Percentiles rank a stretch among this genome's conserved stretches.
phyloP scores from a whole-genome alignment of 1,140 invertebrate species.

The Brachionus sp. region DNA sequence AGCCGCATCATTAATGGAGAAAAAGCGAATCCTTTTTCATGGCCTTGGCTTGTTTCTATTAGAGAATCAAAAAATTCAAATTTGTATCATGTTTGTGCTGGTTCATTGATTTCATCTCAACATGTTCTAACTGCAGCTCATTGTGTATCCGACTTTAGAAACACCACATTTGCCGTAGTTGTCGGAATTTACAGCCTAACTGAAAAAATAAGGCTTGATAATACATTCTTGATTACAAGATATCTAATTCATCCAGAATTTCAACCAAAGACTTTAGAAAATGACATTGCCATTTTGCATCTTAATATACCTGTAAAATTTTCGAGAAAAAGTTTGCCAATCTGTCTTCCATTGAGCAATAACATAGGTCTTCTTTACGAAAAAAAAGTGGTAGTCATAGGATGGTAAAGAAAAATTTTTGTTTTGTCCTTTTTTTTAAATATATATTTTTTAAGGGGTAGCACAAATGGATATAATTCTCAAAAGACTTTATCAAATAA shows the following conservation, averaged over 20 bases:
- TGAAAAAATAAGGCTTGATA: background rate
- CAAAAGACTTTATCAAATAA: background rate
- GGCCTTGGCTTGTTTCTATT: conserved; percentile 2
- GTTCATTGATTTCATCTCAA: background rate
- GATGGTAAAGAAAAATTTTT: background rate
- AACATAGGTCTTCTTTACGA: background rate
- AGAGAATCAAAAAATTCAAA: background rate
- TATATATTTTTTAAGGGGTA: background rate
- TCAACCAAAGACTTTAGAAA: background rate
- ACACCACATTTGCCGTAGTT: background rate
- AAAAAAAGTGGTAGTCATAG: background rate
- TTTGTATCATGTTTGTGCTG: background rate
- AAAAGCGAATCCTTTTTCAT: background rate
- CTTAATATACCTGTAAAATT: background rate
- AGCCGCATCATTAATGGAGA: background rate
- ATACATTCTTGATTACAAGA: background rate
- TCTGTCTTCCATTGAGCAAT: background rate
- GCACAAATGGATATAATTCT: background rate
- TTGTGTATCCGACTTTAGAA: background rate
- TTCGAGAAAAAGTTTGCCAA: background rate
- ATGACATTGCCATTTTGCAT: conserved; percentile 3
- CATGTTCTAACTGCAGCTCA: conserved; percentile 19
- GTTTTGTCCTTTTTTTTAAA: background rate
- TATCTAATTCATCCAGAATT: background rate
- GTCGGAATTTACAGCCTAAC: background rate